phyloP scores from a whole-genome alignment of 2,797 vertebrate species.

The Amblyopsis hoosieri region DNA sequence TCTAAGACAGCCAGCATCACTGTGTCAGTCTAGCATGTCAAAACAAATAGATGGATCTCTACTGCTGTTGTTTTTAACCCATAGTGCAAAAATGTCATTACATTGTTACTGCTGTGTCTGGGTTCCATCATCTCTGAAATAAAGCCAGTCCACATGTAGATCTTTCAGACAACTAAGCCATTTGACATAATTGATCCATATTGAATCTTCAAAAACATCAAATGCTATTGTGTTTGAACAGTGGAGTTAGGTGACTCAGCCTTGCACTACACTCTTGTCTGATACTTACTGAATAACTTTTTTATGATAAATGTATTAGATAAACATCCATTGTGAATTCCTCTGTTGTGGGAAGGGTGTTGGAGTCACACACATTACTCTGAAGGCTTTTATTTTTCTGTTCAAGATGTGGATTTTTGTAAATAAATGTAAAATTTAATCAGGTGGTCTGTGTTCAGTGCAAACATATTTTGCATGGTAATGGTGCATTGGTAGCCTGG shows the following conservation, averaged over 20 bases:
- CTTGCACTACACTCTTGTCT: neutral
- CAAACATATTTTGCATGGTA: no score
- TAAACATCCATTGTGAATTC: neutral
- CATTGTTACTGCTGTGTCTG: neutral
- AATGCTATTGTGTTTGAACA: neutral
- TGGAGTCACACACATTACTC: slow-evolving; percentile 13
- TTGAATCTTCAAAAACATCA: neutral
- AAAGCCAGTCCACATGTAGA: neutral
- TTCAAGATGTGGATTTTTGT: slow-evolving; percentile 41
- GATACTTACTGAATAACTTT: slow-evolving; percentile 10
- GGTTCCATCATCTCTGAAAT: neutral
- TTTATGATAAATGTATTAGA: neutral
- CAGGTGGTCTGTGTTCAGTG: neutral
- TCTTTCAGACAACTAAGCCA: neutral
- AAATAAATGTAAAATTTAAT: slow-evolving; percentile 54
- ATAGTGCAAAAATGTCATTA: neutral
- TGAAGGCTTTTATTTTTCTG: slow-evolving; percentile 19
- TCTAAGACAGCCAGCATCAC: neutral
- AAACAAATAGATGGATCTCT: neutral
- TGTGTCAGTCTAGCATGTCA: slow-evolving; percentile 1
- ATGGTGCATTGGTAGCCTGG: no score
- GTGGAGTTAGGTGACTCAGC: neutral
- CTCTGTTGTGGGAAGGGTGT: slow-evolving; percentile 9
- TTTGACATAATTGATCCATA: neutral
- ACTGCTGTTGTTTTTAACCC: neutral